A percentile compares a stretch with the other conserved stretches of the same genome.
Evolutionary conservation across 2,888 invertebrate genomes (phyloP).

Genomic region (Branchipolynoe longqiensis): DNA sequence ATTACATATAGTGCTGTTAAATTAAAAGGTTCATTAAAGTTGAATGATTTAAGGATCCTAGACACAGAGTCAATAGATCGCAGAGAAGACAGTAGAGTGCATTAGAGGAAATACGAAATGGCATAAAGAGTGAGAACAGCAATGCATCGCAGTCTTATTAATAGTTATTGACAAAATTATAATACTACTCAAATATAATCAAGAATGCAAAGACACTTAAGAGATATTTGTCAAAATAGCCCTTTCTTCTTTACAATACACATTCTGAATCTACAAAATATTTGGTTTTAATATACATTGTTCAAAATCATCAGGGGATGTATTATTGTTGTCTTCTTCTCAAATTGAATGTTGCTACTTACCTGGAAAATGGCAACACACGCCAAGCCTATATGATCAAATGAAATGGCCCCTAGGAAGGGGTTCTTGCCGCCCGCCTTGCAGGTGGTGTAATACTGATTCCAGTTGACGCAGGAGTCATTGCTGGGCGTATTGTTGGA

Average conservation of each 20-base stretch:
- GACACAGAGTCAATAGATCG: not conserved
- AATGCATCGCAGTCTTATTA: too few species aligned
- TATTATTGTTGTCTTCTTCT: too few species aligned
- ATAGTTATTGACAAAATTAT: too few species aligned
- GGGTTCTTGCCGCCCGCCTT: conserved; percentile 96
- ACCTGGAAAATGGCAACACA: conserved; percentile 99
- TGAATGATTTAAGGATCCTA: not conserved
- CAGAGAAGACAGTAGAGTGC: not conserved
- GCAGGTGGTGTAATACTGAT: conserved; percentile 98
- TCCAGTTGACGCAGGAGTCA: conserved; percentile 97
- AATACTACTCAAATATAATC: too few species aligned
- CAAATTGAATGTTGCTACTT: conserved; percentile 83
- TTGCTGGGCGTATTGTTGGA: conserved; percentile 83
- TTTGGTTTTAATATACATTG: too few species aligned
- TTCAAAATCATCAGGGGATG: too few species aligned
- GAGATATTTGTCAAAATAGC: too few species aligned
- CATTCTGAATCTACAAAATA: too few species aligned
- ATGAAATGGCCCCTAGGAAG: conserved; percentile 99
- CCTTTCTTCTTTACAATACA: too few species aligned
- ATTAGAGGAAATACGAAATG: conserved; percentile 9
- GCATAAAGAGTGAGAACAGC: not conserved
- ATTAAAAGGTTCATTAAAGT: not conserved
- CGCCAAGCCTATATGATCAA: conserved; percentile 99
- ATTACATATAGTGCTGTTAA: too few species aligned
- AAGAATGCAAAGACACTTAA: too few species aligned